Percentiles rank a stretch among this genome's conserved stretches.
Evolutionary conservation across 2,113 vertebrate genomes (phyloP).

Genomic region (Nyctereutes procyonoides): DNA sequence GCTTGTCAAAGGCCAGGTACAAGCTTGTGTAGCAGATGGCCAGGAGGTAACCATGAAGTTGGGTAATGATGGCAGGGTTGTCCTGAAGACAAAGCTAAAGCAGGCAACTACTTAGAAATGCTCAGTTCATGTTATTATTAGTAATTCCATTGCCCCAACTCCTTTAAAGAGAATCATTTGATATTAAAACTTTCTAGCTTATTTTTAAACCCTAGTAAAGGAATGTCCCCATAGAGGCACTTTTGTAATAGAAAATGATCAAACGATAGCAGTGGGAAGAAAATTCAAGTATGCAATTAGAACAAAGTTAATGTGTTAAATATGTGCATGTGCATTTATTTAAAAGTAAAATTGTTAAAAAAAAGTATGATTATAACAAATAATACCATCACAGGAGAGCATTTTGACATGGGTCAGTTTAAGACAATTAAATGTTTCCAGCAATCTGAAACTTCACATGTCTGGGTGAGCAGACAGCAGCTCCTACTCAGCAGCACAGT

Average conservation of each 20-base stretch:
- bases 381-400: not conserved
- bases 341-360: not conserved
- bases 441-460: not conserved
- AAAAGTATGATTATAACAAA: not conserved
- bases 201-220: constrained; percentile 43
- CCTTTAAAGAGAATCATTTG: not conserved
- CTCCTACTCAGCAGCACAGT: not conserved
- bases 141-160: not conserved
- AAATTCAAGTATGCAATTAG: constrained; percentile 19
- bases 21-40: not conserved
- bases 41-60: not conserved
- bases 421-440: not conserved
- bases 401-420: not conserved
- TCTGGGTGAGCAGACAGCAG: not conserved
- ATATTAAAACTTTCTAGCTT: not conserved
- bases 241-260: not conserved
- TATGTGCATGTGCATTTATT: not conserved
- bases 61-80: not conserved
- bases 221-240: not conserved
- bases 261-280: not conserved
- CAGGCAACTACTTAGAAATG: not conserved
- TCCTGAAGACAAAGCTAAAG: not conserved
- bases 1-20: not conserved
- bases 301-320: not conserved
- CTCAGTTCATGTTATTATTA: not conserved